phyloP scores from a whole-genome alignment of 2,888 invertebrate species.

The Pristionchus arcanus region DNA sequence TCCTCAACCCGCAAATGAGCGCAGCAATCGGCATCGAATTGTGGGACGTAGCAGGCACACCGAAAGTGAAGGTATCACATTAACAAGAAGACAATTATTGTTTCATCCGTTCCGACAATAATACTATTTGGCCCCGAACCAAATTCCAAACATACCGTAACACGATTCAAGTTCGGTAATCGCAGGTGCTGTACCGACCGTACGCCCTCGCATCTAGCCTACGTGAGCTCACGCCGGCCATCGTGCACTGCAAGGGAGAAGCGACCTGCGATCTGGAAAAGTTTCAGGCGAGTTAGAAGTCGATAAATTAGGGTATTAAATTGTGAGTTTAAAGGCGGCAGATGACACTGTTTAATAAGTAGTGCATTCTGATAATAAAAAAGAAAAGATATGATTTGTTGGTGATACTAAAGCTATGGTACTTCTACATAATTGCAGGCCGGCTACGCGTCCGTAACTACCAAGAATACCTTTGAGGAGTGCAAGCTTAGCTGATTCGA shows the following conservation, averaged over 20 bases:
- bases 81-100: background rate
- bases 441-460: background rate
- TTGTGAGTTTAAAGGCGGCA: too few relatives aligned
- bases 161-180: background rate
- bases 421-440: background rate
- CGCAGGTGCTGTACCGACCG: constrained; percentile 17
- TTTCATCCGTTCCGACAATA: too few relatives aligned
- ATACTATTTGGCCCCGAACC: background rate
- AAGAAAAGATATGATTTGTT: background rate
- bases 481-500: background rate
- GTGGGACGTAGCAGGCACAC: background rate
- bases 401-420: background rate
- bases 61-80: constrained; percentile 5
- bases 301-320: background rate
- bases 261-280: background rate
- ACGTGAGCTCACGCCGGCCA: background rate
- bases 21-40: constrained; percentile 15
- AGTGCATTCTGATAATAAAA: background rate
- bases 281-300: background rate
- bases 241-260: background rate
- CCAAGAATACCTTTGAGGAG: background rate
- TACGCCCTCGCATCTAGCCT: background rate
- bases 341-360: too few relatives aligned
- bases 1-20: background rate
- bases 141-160: background rate